Conservation (phyloP, 2,888 invertebrate genomes). For the Trichopria drosophilae region DNA sequence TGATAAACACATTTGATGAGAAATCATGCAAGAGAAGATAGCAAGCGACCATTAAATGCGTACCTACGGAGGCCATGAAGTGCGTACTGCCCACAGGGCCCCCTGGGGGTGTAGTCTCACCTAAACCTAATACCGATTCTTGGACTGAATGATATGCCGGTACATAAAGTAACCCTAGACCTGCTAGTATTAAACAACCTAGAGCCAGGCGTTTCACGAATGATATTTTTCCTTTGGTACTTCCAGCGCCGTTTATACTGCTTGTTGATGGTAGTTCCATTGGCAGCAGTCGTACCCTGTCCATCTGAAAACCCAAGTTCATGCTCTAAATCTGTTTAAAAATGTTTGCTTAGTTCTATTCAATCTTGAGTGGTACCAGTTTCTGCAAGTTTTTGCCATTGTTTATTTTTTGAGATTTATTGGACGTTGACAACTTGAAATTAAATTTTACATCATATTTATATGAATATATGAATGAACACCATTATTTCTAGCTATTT, state of each 20-base stretch:
- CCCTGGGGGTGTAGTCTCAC: conserved; percentile 51
- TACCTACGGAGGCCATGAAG: conserved; percentile 53
- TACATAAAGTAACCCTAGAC: conserved; percentile 52
- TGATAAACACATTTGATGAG: not conserved
- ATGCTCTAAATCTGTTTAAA: no score
- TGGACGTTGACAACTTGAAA: no score
- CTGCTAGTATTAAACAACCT: conserved; percentile 51
- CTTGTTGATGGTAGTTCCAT: conserved; percentile 51
- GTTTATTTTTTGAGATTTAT: no score
- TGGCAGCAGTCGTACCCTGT: conserved; percentile 49
- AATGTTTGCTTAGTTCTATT: no score
- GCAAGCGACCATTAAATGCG: conserved; percentile 35
- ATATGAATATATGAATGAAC: no score
- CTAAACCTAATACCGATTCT: conserved; percentile 52
- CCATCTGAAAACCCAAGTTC: conserved; percentile 54
- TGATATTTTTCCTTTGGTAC: conserved; percentile 47
- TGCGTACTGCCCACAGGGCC: conserved; percentile 47
- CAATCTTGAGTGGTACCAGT: no score
- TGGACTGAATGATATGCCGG: conserved; percentile 56
- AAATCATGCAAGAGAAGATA: conserved; percentile 12
- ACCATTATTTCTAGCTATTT: no score
- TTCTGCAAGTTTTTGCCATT: no score
- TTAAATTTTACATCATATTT: no score
- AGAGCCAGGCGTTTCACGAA: conserved; percentile 50
- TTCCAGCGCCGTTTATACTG: conserved; percentile 42